phyloP scores from a whole-genome alignment of 2,113 vertebrate genomes.

The Collichthys lucidus region DNA sequence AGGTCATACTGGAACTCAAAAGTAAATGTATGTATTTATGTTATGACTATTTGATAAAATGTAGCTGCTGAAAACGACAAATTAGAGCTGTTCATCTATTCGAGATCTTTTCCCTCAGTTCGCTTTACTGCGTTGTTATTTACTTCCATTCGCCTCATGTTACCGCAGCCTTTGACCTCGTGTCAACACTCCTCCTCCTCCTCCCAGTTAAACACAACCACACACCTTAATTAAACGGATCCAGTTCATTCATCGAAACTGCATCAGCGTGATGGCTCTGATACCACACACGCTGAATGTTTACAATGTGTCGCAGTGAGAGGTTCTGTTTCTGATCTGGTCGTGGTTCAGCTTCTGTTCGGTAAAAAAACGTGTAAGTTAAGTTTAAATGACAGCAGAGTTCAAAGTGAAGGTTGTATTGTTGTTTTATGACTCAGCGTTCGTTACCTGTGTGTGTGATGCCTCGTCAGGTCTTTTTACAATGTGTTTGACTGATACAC shows the following conservation, averaged over 20 bases:
- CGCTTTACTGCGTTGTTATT: neutral
- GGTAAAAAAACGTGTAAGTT: too few species aligned
- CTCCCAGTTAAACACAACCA: slow-evolving; percentile 9
- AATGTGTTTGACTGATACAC: neutral
- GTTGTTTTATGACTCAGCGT: neutral
- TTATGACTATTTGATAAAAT: neutral
- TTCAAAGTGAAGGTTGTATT: neutral
- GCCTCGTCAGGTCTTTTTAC: neutral
- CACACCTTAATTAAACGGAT: slow-evolving; percentile 10
- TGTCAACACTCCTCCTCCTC: neutral
- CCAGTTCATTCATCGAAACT: slow-evolving; percentile 17
- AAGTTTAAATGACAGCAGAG: neutral
- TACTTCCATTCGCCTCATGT: slow-evolving; percentile 17
- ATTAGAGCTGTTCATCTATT: neutral
- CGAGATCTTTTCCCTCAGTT: neutral
- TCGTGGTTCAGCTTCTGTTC: too few species aligned
- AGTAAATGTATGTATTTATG: neutral
- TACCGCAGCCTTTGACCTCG: slow-evolving; percentile 6
- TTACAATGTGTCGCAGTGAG: too few species aligned
- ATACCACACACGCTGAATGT: neutral
- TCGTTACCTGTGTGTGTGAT: neutral
- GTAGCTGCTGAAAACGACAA: neutral
- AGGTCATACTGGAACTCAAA: neutral
- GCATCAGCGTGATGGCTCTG: neutral
- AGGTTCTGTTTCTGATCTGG: too few species aligned